A percentile compares a stretch with the other conserved stretches of the same genome.
These are phyloP conservation scores for Cricetomys ansorgei DNA, from an alignment of 2,113 vertebrate species.

Conservation along the genomic window DNA sequence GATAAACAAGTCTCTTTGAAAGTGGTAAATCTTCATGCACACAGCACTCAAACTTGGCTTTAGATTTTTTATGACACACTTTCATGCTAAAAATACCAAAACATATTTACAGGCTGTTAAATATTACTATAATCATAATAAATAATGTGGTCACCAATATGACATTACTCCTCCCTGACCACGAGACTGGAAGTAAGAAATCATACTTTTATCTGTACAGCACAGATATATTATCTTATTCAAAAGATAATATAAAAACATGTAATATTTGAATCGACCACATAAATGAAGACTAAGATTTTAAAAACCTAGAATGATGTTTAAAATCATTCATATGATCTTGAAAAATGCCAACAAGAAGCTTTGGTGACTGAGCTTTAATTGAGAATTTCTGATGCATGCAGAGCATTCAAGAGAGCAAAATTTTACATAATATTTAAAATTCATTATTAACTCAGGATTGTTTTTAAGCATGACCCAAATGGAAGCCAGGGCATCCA, in stretches of 20 bases:
- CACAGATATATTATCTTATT: no score
- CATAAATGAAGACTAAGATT: slow-evolving; percentile 17
- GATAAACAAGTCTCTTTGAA: background rate
- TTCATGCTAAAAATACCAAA: background rate
- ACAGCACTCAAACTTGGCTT: background rate
- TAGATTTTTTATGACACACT: background rate
- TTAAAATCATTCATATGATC: background rate
- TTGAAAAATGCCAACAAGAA: slow-evolving; percentile 17
- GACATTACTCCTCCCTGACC: background rate
- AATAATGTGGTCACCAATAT: background rate
- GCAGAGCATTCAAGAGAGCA: slow-evolving; percentile 12
- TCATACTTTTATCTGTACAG: background rate
- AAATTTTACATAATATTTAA: slow-evolving; percentile 63
- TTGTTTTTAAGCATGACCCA: slow-evolving; percentile 69
- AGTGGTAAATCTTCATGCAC: background rate
- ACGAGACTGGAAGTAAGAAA: background rate
- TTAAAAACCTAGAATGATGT: background rate
- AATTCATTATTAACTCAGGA: slow-evolving; percentile 46
- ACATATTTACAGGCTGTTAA: background rate
- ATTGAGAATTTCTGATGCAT: slow-evolving; percentile 22
- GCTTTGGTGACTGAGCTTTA: background rate
- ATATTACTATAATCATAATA: background rate
- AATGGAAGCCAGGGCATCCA: slow-evolving; percentile 69
- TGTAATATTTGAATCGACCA: background rate
- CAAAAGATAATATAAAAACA: background rate